Percentiles rank a stretch among this genome's conserved stretches.
phyloP scores from a whole-genome alignment of 1,140 invertebrate genomes.

The Diuraphis noxia region DNA sequence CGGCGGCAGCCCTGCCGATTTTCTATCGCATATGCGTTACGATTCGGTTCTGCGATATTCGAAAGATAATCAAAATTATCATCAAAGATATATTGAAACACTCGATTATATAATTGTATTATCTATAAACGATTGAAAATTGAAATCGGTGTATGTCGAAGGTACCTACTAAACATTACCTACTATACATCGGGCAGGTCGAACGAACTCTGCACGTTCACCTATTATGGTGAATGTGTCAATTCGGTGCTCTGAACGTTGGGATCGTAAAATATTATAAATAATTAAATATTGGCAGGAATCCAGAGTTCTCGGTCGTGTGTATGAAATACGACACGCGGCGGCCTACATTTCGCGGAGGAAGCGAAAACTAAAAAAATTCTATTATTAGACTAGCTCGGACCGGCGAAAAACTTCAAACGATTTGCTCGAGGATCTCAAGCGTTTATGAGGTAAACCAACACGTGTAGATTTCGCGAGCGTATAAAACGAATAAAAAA shows the following conservation, averaged over 20 bases:
- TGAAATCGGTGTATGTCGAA: neutral
- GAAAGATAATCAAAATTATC: neutral
- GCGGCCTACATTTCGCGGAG: constrained; percentile 34
- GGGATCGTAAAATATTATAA: constrained; percentile 7
- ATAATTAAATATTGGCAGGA: neutral
- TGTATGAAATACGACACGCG: constrained; percentile 40
- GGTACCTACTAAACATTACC: neutral
- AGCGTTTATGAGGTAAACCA: neutral
- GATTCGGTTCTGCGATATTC: neutral
- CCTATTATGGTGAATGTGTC: neutral
- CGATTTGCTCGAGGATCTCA: neutral
- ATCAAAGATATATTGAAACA: neutral
- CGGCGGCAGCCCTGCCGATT: neutral
- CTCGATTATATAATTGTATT: neutral
- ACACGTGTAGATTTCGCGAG: neutral
- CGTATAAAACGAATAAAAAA: neutral
- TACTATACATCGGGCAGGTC: neutral
- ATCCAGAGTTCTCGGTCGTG: neutral
- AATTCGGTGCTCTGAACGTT: neutral
- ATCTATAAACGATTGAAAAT: neutral
- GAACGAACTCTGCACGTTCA: neutral
- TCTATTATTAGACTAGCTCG: constrained; percentile 11
- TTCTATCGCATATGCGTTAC: neutral
- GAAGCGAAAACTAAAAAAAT: neutral
- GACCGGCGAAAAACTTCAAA: neutral